phyloP scores from a whole-genome alignment of 2,888 invertebrate genomes.

The Epinotia ramella region DNA sequence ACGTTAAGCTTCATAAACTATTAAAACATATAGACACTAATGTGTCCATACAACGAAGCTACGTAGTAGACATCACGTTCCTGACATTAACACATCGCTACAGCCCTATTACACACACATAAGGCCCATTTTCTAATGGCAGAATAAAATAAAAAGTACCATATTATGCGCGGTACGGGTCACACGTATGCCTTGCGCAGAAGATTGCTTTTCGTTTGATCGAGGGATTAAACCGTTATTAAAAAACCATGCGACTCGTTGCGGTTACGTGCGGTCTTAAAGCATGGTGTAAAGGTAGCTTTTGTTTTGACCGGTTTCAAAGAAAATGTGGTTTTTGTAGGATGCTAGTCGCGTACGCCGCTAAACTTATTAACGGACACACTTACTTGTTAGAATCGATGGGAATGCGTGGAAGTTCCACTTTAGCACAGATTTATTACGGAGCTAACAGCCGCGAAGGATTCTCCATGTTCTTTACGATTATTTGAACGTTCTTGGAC shows the following conservation, averaged over 20 bases:
- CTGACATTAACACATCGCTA: constrained; percentile 5
- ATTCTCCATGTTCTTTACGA: background rate
- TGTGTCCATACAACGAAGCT: background rate
- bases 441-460: background rate
- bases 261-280: background rate
- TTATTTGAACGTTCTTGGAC: background rate
- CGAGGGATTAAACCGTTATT: background rate
- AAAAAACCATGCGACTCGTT: background rate
- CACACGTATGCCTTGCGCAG: background rate
- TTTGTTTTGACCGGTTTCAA: background rate
- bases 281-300: no score
- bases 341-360: constrained; percentile 2
- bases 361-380: constrained; percentile 7
- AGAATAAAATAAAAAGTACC: background rate
- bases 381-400: constrained; percentile 6
- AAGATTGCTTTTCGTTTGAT: background rate
- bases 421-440: constrained; percentile 6
- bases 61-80: background rate
- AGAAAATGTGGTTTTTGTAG: background rate
- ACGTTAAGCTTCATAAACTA: no score
- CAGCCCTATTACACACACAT: background rate
- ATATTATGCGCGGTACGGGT: background rate
- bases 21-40: background rate
- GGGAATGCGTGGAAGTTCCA: constrained; percentile 2
- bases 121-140: constrained; percentile 5